Conservation (phyloP, 2,888 invertebrate genomes). For the Aplocera efformata region DNA sequence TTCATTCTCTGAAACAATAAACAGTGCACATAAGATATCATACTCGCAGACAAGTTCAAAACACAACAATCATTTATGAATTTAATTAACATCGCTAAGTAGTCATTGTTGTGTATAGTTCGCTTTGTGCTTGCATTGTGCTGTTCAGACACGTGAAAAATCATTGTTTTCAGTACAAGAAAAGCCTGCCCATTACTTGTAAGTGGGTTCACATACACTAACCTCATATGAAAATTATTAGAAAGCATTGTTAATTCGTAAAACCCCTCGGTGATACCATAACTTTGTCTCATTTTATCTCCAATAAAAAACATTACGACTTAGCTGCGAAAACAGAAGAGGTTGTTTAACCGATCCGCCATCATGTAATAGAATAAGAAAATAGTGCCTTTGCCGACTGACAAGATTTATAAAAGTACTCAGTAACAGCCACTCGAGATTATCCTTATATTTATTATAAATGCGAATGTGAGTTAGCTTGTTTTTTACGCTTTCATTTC, state of each 20-base stretch:
- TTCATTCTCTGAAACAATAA: constrained; percentile 93
- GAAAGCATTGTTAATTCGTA: background rate
- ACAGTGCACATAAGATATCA: constrained; percentile 31
- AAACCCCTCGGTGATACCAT: constrained; percentile 7
- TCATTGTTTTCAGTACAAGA: too few relatives aligned
- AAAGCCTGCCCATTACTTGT: too few relatives aligned
- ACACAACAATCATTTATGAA: constrained; percentile 19
- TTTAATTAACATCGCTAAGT: constrained; percentile 24
- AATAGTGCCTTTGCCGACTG: constrained; percentile 2
- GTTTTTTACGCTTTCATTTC: too few relatives aligned
- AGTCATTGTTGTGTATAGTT: constrained; percentile 19
- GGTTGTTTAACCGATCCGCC: too few relatives aligned
- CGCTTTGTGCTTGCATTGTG: constrained; percentile 15
- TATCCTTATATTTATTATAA: constrained; percentile 13
- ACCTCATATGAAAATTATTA: constrained; percentile 1
- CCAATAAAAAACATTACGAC: constrained; percentile 1
- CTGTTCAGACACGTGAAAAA: background rate
- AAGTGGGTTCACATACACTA: too few relatives aligned
- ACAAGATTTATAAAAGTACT: constrained; percentile 7
- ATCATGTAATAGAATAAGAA: too few relatives aligned
- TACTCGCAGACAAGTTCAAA: constrained; percentile 14
- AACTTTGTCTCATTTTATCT: constrained; percentile 9
- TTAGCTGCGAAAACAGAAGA: constrained; percentile 4
- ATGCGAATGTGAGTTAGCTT: background rate
- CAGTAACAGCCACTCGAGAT: constrained; percentile 19